Conservation (phyloP, 2,888 invertebrate species). For the Cetonia aurata region DNA sequence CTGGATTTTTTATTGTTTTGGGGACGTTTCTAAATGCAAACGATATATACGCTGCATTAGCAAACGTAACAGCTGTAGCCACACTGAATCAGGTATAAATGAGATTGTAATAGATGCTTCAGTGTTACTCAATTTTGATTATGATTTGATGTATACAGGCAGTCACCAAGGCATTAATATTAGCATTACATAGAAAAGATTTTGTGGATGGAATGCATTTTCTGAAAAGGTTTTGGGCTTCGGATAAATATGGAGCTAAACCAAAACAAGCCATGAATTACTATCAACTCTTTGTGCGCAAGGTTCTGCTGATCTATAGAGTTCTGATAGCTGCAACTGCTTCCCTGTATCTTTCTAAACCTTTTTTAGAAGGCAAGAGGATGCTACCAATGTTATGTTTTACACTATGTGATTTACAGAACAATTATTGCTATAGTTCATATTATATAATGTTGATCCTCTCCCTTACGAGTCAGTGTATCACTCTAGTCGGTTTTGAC, state of each 20-base stretch:
- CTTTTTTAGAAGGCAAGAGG: slow-evolving; percentile 1
- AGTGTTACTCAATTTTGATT: background rate
- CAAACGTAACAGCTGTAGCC: slow-evolving; percentile 11
- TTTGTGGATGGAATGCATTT: background rate
- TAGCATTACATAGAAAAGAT: background rate
- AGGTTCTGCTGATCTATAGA: background rate
- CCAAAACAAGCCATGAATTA: background rate
- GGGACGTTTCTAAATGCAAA: background rate
- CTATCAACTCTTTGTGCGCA: background rate
- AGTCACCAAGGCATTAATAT: background rate
- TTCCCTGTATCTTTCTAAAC: background rate
- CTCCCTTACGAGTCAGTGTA: background rate
- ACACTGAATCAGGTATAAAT: slow-evolving; percentile 4
- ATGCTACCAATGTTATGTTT: background rate
- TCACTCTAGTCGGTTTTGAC: slow-evolving; percentile 2
- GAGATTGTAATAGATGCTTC: background rate
- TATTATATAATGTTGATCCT: background rate
- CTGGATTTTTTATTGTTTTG: background rate
- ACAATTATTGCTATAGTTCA: background rate
- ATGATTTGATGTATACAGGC: background rate
- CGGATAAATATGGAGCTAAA: background rate
- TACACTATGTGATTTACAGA: background rate
- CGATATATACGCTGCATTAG: slow-evolving; percentile 5
- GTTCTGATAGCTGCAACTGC: background rate
- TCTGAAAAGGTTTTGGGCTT: slow-evolving; percentile 1